phyloP scores from a whole-genome alignment of 2,113 vertebrate species.

The Gadus chalcogrammus region DNA sequence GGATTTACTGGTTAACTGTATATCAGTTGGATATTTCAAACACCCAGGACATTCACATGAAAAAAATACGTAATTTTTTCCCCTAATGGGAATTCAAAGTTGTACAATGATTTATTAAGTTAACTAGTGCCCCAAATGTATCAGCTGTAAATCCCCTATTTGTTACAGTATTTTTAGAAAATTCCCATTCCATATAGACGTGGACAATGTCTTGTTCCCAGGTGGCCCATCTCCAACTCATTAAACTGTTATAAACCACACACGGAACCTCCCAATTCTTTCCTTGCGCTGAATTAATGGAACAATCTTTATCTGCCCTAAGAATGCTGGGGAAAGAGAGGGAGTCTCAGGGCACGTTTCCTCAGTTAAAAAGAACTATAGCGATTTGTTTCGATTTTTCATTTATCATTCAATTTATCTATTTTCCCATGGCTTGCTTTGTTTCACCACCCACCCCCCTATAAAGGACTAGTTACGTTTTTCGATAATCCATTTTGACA shows the following conservation, averaged over 20 bases:
- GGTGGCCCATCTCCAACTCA: constrained; percentile 52
- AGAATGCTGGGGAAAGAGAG: constrained; percentile 1
- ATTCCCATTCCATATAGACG: not conserved
- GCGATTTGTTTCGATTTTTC: constrained; percentile 48
- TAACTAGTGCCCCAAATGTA: too few species aligned
- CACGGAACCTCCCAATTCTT: constrained; percentile 39
- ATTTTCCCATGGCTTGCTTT: constrained; percentile 7
- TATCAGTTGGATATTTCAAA: too few species aligned
- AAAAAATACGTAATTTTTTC: too few species aligned
- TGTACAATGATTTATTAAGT: not conserved
- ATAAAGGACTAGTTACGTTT: constrained; percentile 24
- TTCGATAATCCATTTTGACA: constrained; percentile 2
- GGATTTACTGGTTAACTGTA: too few species aligned
- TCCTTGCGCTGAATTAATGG: constrained; percentile 49
- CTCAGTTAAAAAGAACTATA: constrained; percentile 38
- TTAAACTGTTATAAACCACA: constrained; percentile 54
- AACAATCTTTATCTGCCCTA: constrained; percentile 47
- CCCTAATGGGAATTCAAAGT: not conserved
- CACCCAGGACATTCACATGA: too few species aligned
- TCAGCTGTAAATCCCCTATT: too few species aligned
- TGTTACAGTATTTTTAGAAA: constrained; percentile 5
- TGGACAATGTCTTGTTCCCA: constrained; percentile 10
- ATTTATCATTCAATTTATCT: not conserved
- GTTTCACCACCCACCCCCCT: constrained; percentile 14
- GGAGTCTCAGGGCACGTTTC: not conserved